Conservation (phyloP, 2,888 invertebrate species). For the Hedya salicella region DNA sequence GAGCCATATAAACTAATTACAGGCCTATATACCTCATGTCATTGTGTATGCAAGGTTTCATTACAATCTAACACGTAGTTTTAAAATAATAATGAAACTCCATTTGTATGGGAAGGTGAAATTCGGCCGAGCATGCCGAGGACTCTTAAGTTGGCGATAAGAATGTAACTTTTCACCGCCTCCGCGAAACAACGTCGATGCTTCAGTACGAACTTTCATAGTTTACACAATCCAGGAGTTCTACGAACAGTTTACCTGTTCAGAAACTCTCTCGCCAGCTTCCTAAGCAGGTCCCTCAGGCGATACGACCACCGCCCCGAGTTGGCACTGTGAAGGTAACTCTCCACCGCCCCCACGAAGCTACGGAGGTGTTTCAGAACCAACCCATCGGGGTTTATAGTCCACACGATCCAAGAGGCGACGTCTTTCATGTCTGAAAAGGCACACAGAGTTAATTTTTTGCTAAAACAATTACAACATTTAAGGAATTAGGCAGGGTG, state of each 20-base stretch:
- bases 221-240: no score
- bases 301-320: conserved; percentile 91
- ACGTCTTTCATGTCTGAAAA: conserved; percentile 75
- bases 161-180: no score
- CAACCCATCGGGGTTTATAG: conserved; percentile 87
- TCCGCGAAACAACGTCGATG: no score
- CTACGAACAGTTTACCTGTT: conserved; percentile 69
- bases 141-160: no score
- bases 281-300: conserved; percentile 87
- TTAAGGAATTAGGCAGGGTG: conserved; percentile 22
- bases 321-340: conserved; percentile 96
- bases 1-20: no score
- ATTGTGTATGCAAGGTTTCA: no score
- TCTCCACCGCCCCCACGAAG: conserved; percentile 92
- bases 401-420: conserved; percentile 86
- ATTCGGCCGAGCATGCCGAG: no score
- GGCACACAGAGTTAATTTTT: not conserved
- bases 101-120: no score
- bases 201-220: no score
- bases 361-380: conserved; percentile 90
- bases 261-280: conserved; percentile 88
- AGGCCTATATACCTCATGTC: no score
- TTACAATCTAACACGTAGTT: no score
- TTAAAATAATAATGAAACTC: no score
- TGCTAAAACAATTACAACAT: conserved; percentile 1